Conservation (phyloP, 2,888 invertebrate genomes). For the Neelides folsomi region DNA sequence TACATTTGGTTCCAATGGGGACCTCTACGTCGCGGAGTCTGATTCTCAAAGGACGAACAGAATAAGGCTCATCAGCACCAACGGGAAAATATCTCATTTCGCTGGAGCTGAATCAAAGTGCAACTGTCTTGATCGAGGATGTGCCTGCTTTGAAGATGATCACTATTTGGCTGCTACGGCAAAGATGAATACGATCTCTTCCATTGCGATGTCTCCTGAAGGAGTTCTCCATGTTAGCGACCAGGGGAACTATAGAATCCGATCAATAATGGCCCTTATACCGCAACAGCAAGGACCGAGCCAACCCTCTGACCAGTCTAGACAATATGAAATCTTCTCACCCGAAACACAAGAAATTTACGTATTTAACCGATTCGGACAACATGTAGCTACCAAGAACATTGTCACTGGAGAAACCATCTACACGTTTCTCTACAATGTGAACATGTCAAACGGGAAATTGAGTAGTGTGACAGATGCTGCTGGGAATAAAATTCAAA, state of each 20-base stretch:
- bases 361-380: constrained; percentile 84
- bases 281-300: constrained; percentile 59
- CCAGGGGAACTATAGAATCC: constrained; percentile 51
- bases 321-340: constrained; percentile 87
- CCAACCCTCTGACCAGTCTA: constrained; percentile 38
- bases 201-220: constrained; percentile 83
- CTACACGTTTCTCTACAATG: constrained; percentile 88
- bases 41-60: constrained; percentile 89
- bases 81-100: constrained; percentile 82
- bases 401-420: constrained; percentile 88
- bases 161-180: constrained; percentile 83
- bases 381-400: constrained; percentile 83
- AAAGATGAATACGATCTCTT: constrained; percentile 84
- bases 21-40: constrained; percentile 87
- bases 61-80: constrained; percentile 77
- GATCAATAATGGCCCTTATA: constrained; percentile 77
- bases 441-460: constrained; percentile 91
- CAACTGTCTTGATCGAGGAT: constrained; percentile 78
- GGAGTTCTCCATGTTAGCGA: constrained; percentile 91
- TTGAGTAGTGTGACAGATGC: constrained; percentile 85
- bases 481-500: constrained; percentile 49
- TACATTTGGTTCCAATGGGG: constrained; percentile 80
- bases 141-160: constrained; percentile 84
- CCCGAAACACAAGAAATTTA: constrained; percentile 91
- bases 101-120: constrained; percentile 90